Evolutionary conservation across 2,797 vertebrate genomes (phyloP), one percentile per base, ranked within the genome.

Genomic region (Pipistrellus pygmaeus): DNA sequence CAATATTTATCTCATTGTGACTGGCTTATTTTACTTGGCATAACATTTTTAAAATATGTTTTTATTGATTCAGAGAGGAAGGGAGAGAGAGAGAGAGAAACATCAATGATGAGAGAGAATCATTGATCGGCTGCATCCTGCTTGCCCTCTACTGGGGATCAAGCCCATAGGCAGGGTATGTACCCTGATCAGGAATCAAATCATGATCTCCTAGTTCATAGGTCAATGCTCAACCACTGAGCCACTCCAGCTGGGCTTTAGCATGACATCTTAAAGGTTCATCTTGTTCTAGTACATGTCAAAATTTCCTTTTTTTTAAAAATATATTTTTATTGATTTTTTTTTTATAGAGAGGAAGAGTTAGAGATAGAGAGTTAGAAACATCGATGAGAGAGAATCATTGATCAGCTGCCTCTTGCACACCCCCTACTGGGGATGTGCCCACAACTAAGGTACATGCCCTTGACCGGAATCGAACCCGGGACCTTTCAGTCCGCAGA

Each of bases 1-100:
- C 18, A 46, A 4, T 87, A 68, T 94, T 77, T 95, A 41, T 87
- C 41, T 46, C 92, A 85, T 93, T 88, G 35, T 92, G 60, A 89
- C 60, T 95, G 57, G n/a, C 51, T 89, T 73, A 51, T 92, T 95
- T 90, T 32, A 91, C 38, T 76, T 88, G 90, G 18, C 30, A 5
- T 85, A 77, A 51, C n/a, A 5, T 82, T 82, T 96, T 96, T 32
- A 17, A 27, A 60, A 60, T 30, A 62, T 62, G 27, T 62, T 62
- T 66, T 32, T 66, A 32, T 66, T 66, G 14, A 66, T 32, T 66
- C 64, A 32, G n/a, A 32, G 64, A 17, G 62, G 8, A 4, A 32
- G 62, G 7, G 8, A 4, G 30, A 4, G 30, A 3, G 7, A 64
- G 30, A 66, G 15, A 64, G 0, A 64, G 6, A 64, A 1, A 66